These are phyloP conservation scores for Castor canadensis DNA, from an alignment of 2,113 vertebrate genomes.

Conservation along the genomic window DNA sequence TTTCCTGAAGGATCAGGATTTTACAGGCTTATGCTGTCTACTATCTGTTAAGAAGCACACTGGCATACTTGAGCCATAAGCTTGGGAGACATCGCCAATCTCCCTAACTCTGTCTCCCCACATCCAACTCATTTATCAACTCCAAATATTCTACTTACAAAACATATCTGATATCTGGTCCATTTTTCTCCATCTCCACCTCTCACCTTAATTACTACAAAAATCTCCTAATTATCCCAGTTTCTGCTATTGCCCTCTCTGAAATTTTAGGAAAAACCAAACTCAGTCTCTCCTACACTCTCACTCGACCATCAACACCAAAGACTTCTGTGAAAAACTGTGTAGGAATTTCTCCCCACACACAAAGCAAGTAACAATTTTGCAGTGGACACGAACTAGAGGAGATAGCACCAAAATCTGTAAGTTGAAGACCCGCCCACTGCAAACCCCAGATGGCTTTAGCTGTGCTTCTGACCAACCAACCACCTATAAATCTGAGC, in stretches of 20 bases:
- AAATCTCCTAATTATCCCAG: background rate
- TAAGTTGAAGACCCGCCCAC: background rate
- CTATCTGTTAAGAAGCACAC: background rate
- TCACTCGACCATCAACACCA: background rate
- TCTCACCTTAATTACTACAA: background rate
- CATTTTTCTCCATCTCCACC: background rate
- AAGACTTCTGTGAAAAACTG: background rate
- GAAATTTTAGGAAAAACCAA: background rate
- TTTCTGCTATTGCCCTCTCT: background rate
- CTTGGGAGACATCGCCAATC: background rate
- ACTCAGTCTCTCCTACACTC: background rate
- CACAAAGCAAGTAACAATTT: background rate
- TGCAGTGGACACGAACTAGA: background rate
- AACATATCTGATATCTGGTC: background rate
- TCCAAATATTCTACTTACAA: conserved; percentile 39
- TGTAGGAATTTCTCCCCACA: background rate
- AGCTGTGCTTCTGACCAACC: background rate
- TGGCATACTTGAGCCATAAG: background rate
- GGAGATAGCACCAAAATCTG: background rate
- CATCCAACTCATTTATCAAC: background rate
- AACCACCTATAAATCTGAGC: background rate
- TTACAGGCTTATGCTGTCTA: background rate
- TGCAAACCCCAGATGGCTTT: background rate
- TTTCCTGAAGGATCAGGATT: background rate
- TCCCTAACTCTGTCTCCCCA: background rate